Base-by-base conservation (phyloP, 2,888 invertebrate genomes). In the Dasysyrphus albostriatus region DNA sequence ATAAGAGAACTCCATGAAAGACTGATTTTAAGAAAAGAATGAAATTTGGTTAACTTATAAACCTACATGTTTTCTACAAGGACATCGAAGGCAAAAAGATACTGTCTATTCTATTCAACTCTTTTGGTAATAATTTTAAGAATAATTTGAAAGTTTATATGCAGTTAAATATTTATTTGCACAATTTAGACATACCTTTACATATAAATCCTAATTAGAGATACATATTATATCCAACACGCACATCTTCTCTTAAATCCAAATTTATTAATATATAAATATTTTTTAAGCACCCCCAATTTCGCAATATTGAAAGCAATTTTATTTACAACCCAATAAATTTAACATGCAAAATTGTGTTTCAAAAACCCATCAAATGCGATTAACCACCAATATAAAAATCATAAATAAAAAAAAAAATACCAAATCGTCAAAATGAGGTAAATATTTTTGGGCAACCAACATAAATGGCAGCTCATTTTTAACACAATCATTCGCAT, bases 401-500 rank as follows among this genome's bases (percentile, higher is more conserved):
- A 77, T 72, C 77, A 70, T 70, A 74, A 24, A 24, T 24, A 24
- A 24, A 24, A 24, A n/a, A 74, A 37, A 32, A 19, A 6, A 24
- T 42, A 59, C n/a, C 24, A 78, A 76, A 67, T 67, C 59, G 54
- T 73, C 74, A 70, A 85, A 77, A 77, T 63, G 69, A 74, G 69
- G 77, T 49, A 82, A 77, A 85, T 70, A 85, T 82, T 82, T 85
- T 70, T 42, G 82, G 77, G 63, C 69, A 63, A 82, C 85, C 82
- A 78, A 77, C 73, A 78, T 70, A 85, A 85, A 82, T 85, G 85
- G 77, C 65, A 78, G 81, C 81, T 73, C 76, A 81, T 84, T 84
- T 84, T 80, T 78, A 61, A 58, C 47, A 58, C 56, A 39, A 34
- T 42, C 44, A 19, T 44, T 59, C 37, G 56, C 39, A 39, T 14